Percentiles rank a stretch among this genome's conserved stretches.
Conservation (phyloP, 2,888 invertebrate genomes). For the Vannuccia rotundouncinata region DNA sequence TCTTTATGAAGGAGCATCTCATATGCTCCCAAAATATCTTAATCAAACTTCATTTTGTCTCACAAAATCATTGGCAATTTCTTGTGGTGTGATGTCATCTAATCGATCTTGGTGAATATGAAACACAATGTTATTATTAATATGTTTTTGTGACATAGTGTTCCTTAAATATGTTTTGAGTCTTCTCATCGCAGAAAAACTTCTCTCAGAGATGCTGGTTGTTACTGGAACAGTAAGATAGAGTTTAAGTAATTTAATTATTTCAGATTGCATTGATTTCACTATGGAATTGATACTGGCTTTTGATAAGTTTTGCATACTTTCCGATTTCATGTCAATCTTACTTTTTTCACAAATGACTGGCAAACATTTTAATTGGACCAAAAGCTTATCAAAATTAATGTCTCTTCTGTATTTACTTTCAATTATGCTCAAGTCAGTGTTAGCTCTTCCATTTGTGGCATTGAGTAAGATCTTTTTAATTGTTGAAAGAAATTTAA, state of each 20-base stretch:
- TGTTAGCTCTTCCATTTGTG: slow-evolving; percentile 17
- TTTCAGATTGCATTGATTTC: background rate
- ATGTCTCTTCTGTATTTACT: background rate
- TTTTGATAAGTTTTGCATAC: background rate
- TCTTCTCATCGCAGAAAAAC: too few species aligned
- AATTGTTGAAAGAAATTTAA: slow-evolving; percentile 26
- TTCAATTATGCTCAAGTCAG: slow-evolving; percentile 5
- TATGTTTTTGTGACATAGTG: background rate
- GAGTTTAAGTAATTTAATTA: background rate
- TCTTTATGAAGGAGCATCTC: slow-evolving; percentile 16
- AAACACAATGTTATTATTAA: background rate
- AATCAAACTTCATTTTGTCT: slow-evolving; percentile 20
- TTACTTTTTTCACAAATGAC: background rate
- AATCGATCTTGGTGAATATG: background rate
- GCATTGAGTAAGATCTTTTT: slow-evolving; percentile 18
- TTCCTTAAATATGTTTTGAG: background rate
- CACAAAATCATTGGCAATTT: slow-evolving; percentile 24
- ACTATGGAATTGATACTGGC: background rate
- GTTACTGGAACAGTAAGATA: background rate
- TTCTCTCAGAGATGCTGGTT: too few species aligned
- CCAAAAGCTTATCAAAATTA: background rate
- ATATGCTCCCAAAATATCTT: slow-evolving; percentile 20
- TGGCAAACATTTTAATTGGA: background rate
- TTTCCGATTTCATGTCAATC: background rate
- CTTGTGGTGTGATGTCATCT: slow-evolving; percentile 19